Conservation (phyloP, 2,113 vertebrate genomes). For the Paracanthobrama guichenoti region DNA sequence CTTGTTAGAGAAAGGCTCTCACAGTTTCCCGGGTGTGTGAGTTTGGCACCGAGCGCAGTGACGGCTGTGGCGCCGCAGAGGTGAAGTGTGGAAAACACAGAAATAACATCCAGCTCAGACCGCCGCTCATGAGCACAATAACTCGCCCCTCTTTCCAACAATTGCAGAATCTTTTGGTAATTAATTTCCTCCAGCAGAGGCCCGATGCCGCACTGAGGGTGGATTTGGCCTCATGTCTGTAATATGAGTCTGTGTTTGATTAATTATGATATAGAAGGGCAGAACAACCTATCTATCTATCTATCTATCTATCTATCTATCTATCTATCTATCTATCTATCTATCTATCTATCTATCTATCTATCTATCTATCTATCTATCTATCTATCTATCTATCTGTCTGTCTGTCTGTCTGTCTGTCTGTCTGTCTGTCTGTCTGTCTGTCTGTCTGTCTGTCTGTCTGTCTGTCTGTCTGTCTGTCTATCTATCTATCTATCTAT, state of each 20-base stretch:
- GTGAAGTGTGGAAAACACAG: slow-evolving; percentile 38
- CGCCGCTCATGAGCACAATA: slow-evolving; percentile 36
- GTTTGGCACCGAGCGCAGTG: slow-evolving; percentile 42
- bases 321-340: neutral
- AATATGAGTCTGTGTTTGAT: neutral
- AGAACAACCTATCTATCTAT: neutral
- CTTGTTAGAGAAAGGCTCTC: slow-evolving; percentile 55
- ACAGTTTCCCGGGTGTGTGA: slow-evolving; percentile 39
- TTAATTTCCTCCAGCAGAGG: slow-evolving; percentile 43
- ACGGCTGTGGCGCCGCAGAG: slow-evolving; percentile 18
- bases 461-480: neutral
- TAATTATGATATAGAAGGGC: slow-evolving; percentile 7
- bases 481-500: neutral
- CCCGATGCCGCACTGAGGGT: slow-evolving; percentile 34
- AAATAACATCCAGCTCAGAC: slow-evolving; percentile 46
- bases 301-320: neutral
- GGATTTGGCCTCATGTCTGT: slow-evolving; percentile 35
- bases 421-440: neutral
- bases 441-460: neutral
- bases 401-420: neutral
- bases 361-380: neutral
- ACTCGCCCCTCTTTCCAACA: slow-evolving; percentile 29
- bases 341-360: neutral
- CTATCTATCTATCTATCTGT: neutral
- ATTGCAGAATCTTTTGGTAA: slow-evolving; percentile 29